phyloP scores from a whole-genome alignment of 2,113 vertebrate genomes.

The Apteryx mantelli region DNA sequence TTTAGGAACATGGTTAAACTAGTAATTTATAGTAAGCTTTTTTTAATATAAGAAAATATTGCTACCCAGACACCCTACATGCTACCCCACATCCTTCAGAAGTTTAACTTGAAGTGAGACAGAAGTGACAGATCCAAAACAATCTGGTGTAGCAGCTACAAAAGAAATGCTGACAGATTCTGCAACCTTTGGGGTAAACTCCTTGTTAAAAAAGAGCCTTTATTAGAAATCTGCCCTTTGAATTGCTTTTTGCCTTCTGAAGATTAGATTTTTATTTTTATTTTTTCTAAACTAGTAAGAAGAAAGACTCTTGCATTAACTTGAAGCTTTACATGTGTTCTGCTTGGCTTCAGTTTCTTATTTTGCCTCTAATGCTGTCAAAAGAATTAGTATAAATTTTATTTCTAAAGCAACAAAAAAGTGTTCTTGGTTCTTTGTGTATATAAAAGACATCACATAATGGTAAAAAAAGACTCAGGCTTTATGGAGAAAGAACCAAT shows the following conservation, averaged over 20 bases:
- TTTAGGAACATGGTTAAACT: not conserved
- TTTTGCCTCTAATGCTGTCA: not conserved
- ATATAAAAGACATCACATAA: not conserved
- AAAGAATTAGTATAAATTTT: not conserved
- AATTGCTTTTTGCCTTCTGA: not conserved
- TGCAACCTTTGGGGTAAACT: not conserved
- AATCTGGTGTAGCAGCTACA: not conserved
- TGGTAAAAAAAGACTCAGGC: not conserved
- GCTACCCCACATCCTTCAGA: not conserved
- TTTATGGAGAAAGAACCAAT: not conserved
- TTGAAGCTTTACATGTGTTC: not conserved
- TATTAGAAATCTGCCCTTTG: not conserved
- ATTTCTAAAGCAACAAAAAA: not conserved
- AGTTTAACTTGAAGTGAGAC: not conserved
- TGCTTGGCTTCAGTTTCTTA: not conserved
- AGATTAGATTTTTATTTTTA: not conserved
- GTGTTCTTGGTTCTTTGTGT: not conserved
- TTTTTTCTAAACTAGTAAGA: not conserved
- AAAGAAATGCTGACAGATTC: not conserved
- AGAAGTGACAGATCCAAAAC: not conserved
- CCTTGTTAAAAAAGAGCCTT: not conserved
- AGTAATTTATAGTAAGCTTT: not conserved
- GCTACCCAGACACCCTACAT: not conserved
- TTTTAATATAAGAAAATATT: not conserved
- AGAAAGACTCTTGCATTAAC: not conserved